phyloP scores from a whole-genome alignment of 2,888 invertebrate genomes.

The Philereme vetulata region DNA sequence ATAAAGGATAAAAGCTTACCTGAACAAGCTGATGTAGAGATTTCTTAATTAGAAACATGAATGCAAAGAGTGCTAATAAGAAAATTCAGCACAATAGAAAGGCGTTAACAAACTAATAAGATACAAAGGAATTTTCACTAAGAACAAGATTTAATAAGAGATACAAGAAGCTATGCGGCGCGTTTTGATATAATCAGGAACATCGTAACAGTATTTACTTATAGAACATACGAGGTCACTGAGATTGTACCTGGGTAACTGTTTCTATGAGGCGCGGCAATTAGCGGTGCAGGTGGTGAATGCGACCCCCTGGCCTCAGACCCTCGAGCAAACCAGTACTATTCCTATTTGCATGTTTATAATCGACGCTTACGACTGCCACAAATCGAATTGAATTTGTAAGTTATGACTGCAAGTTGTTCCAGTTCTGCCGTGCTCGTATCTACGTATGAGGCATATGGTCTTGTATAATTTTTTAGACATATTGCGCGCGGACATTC shows the following conservation, averaged over 20 bases:
- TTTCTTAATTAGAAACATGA: conserved; percentile 23
- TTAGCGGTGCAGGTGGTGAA: conserved; percentile 79
- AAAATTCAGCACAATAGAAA: conserved; percentile 34
- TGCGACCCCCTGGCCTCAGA: conserved; percentile 71
- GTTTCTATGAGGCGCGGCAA: conserved; percentile 76
- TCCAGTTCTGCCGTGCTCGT: conserved; percentile 43
- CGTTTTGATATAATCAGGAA: conserved; percentile 45
- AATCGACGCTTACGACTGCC: conserved; percentile 57
- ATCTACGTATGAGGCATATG: conserved; percentile 49
- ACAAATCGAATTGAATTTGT: conserved; percentile 47
- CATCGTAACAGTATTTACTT: conserved; percentile 55
- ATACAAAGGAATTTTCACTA: conserved; percentile 39
- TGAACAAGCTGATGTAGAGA: neutral
- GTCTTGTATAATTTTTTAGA: conserved; percentile 44
- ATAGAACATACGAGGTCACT: conserved; percentile 61
- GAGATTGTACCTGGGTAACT: conserved; percentile 58
- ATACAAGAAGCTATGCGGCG: conserved; percentile 42
- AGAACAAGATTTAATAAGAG: conserved; percentile 42
- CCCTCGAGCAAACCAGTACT: conserved; percentile 44
- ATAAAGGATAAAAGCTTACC: neutral
- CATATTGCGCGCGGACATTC: conserved; percentile 47
- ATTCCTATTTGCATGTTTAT: conserved; percentile 68
- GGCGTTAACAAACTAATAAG: conserved; percentile 39
- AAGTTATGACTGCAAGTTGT: conserved; percentile 48
- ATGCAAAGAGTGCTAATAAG: conserved; percentile 31